Conservation (phyloP, 2,888 invertebrate species). For the Eupithecia pulchellata region DNA sequence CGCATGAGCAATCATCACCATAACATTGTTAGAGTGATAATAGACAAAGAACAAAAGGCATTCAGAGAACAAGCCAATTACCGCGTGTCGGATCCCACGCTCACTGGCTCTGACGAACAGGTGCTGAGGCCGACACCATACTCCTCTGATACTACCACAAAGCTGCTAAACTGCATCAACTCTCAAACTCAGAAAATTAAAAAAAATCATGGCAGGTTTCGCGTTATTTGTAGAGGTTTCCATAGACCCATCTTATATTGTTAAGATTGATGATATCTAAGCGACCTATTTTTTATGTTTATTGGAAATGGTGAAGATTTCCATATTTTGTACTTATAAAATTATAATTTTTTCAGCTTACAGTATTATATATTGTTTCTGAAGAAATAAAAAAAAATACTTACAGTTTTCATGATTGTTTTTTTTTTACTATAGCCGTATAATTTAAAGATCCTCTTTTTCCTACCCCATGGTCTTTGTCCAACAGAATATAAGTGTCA, state of each 20-base stretch:
- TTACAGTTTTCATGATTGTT: too few relatives aligned
- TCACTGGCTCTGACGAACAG: slow-evolving; percentile 3
- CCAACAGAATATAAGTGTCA: not conserved
- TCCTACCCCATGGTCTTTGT: too few relatives aligned
- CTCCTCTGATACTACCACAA: not conserved
- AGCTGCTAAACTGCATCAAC: not conserved
- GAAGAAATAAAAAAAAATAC: too few relatives aligned
- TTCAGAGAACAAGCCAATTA: slow-evolving; percentile 38
- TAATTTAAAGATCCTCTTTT: too few relatives aligned
- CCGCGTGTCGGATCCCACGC: slow-evolving; percentile 34
- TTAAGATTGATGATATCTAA: not conserved
- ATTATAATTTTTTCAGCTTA: too few relatives aligned
- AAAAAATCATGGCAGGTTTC: not conserved
- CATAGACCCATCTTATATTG: not conserved
- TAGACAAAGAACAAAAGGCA: slow-evolving; percentile 33
- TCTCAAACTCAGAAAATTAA: not conserved
- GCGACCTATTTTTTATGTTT: too few relatives aligned
- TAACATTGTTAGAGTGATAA: slow-evolving; percentile 19
- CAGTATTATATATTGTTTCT: too few relatives aligned
- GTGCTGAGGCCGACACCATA: slow-evolving; percentile 17
- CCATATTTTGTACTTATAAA: too few relatives aligned
- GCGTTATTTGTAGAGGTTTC: not conserved
- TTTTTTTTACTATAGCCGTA: too few relatives aligned
- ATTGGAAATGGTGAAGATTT: too few relatives aligned
- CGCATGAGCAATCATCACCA: slow-evolving; percentile 7